A percentile compares a stretch with the other conserved stretches of the same genome.
Conservation (phyloP, 1,140 invertebrate genomes). For the Drosophila azteca region DNA sequence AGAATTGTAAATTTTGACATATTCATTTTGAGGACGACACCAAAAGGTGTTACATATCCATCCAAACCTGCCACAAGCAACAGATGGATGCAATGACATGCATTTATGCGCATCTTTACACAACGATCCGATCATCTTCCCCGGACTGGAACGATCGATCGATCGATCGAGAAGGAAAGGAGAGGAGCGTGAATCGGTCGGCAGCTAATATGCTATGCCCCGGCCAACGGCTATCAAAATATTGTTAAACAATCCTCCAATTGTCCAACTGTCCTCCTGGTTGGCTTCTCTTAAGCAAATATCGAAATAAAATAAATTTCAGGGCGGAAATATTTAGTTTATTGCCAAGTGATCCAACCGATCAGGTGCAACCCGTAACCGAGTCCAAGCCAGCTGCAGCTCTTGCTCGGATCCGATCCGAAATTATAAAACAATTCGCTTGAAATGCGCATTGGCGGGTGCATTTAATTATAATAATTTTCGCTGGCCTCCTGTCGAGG, state of each 20-base stretch:
- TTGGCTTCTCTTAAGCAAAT: constrained; percentile 39
- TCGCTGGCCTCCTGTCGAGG: constrained; percentile 38
- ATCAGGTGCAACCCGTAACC: constrained; percentile 54
- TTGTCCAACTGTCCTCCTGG: background rate
- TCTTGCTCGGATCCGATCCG: constrained; percentile 4
- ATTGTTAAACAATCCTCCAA: constrained; percentile 76
- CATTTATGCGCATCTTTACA: constrained; percentile 64
- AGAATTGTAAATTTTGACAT: constrained; percentile 78
- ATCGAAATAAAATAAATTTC: constrained; percentile 69
- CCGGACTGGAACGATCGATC: constrained; percentile 7
- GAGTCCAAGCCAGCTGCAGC: constrained; percentile 56
- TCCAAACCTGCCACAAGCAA: constrained; percentile 15
- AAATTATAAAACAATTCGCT: constrained; percentile 80
- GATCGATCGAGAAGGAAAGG: too few species aligned
- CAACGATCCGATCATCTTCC: too few species aligned
- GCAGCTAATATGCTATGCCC: constrained; percentile 76
- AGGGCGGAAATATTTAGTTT: constrained; percentile 79
- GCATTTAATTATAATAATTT: constrained; percentile 83
- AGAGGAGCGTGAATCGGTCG: constrained; percentile 4
- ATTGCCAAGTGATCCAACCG: constrained; percentile 45
- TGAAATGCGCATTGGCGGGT: constrained; percentile 79
- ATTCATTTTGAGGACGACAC: constrained; percentile 73
- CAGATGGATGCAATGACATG: constrained; percentile 72
- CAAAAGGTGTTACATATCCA: constrained; percentile 75
- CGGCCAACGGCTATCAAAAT: constrained; percentile 68